A percentile compares a stretch with the other conserved stretches of the same genome.
Evolutionary conservation across 2,113 vertebrate species (phyloP).

Genomic region (Prunella fulvescens): DNA sequence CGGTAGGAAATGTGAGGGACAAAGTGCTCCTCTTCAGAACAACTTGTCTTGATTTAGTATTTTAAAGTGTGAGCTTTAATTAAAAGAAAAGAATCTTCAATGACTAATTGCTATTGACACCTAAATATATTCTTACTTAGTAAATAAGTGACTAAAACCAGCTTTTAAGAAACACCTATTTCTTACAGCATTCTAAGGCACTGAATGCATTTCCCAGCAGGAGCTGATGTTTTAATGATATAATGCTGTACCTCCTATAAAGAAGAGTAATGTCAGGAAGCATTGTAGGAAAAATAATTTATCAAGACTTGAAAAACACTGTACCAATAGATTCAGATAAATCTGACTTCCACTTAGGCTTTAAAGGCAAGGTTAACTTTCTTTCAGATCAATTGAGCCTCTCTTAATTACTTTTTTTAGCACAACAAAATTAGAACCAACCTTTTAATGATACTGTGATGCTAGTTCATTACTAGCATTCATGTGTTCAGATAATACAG

Average conservation of each 20-base stretch:
- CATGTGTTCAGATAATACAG: not conserved
- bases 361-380: not conserved
- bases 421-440: not conserved
- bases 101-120: constrained; percentile 14
- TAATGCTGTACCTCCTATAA: not conserved
- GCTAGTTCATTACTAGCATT: not conserved
- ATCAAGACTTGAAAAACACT: not conserved
- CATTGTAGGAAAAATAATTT: constrained; percentile 10
- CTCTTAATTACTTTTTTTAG: not conserved
- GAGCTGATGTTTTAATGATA: constrained; percentile 9
- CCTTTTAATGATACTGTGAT: not conserved
- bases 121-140: constrained; percentile 13
- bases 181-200: not conserved
- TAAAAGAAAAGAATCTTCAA: not conserved
- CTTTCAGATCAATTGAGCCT: not conserved
- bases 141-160: not conserved
- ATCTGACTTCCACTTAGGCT: not conserved
- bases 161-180: not conserved
- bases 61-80: constrained; percentile 39
- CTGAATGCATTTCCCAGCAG: not conserved
- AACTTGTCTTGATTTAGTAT: constrained; percentile 10
- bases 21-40: constrained; percentile 19
- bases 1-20: not conserved
- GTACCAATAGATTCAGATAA: not conserved
- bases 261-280: not conserved